phyloP scores from a whole-genome alignment of 2,797 vertebrate species.

The Spheniscus humboldti region DNA sequence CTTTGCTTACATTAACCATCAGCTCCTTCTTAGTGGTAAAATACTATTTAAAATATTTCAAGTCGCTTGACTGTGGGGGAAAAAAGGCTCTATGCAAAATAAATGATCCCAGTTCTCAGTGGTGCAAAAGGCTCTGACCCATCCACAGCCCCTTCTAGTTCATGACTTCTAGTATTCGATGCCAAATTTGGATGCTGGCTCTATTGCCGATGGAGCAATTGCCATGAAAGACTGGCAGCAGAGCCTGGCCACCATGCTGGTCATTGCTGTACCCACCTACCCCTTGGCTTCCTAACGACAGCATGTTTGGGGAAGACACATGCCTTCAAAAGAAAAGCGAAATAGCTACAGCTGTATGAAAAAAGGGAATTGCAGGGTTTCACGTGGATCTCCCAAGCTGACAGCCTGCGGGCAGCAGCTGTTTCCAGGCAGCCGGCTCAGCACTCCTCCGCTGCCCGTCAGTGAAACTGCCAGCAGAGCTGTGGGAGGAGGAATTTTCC shows the following conservation, averaged over 20 bases:
- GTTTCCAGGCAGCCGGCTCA: slow-evolving; percentile 18
- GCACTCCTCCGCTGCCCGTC: background rate
- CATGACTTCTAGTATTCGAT: rapidly evolving
- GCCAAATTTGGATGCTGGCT: background rate
- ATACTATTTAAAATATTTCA: background rate
- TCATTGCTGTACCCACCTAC: rapidly evolving
- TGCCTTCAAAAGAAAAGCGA: background rate
- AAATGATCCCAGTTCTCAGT: background rate
- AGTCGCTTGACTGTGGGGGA: rapidly evolving
- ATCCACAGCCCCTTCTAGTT: background rate
- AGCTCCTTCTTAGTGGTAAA: background rate
- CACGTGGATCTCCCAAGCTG: background rate
- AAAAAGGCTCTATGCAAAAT: rapidly evolving
- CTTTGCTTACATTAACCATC: background rate
- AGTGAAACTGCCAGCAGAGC: background rate
- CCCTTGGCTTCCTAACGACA: background rate
- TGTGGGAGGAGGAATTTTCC: slow-evolving; percentile 4
- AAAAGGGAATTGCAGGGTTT: background rate
- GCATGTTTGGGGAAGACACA: background rate
- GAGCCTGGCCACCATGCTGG: rapidly evolving
- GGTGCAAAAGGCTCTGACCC: background rate
- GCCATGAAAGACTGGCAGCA: background rate
- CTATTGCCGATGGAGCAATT: rapidly evolving
- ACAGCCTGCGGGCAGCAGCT: background rate
- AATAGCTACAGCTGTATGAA: background rate